These are phyloP conservation scores for Chrysoperla carnea DNA, from an alignment of 1,140 invertebrate species.

Conservation along the genomic window DNA sequence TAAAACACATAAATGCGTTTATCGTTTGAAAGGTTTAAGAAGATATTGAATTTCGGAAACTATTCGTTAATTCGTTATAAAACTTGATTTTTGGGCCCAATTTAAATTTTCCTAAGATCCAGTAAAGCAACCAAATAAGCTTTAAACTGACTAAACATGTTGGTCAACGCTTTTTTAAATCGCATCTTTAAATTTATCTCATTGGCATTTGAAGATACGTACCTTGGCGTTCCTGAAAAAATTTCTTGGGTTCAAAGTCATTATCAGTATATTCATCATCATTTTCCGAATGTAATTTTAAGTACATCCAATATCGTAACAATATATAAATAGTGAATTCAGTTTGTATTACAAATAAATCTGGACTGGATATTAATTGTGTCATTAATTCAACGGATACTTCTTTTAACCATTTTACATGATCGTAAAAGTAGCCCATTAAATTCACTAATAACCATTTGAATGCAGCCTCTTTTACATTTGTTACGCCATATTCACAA, in stretches of 20 bases:
- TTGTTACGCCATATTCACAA: constrained; percentile 43
- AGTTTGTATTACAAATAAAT: constrained; percentile 61
- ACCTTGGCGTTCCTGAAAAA: constrained; percentile 25
- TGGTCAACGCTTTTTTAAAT: too few species aligned
- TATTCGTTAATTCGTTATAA: too few species aligned
- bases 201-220: too few species aligned
- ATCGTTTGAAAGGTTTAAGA: too few species aligned
- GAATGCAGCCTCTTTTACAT: constrained; percentile 40
- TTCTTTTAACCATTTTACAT: constrained; percentile 33
- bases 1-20: too few species aligned
- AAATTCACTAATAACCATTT: constrained; percentile 55
- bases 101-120: too few species aligned
- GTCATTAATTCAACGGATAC: constrained; percentile 47
- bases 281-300: constrained; percentile 23
- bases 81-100: too few species aligned
- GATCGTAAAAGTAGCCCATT: constrained; percentile 34
- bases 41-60: too few species aligned
- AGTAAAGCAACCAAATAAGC: too few species aligned
- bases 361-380: constrained; percentile 39
- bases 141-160: too few species aligned
- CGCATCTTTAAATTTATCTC: too few species aligned
- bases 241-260: constrained; percentile 20
- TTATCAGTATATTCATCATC: constrained; percentile 6
- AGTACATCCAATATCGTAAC: constrained; percentile 47
- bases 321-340: constrained; percentile 65